Conservation (phyloP, 1,140 invertebrate species). For the Galleria mellonella region DNA sequence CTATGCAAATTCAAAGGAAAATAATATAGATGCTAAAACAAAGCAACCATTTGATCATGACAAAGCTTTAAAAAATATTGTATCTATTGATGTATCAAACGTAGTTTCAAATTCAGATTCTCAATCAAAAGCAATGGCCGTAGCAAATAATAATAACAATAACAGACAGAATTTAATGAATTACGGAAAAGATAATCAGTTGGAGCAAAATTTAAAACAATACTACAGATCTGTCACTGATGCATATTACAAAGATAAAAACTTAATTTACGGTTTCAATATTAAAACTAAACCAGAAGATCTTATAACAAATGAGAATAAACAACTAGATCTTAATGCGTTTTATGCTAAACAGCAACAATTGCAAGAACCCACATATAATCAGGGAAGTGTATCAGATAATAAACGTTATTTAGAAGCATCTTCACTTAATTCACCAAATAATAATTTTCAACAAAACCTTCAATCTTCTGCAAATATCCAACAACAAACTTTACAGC, state of each 20-base stretch:
- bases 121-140: constrained; percentile 18
- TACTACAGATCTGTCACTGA: constrained; percentile 38
- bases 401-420: constrained; percentile 25
- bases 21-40: constrained; percentile 28
- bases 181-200: constrained; percentile 33
- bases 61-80: constrained; percentile 68
- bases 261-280: constrained; percentile 43
- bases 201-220: constrained; percentile 43
- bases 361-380: constrained; percentile 25
- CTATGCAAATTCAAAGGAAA: constrained; percentile 37
- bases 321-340: constrained; percentile 30
- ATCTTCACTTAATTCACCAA: constrained; percentile 21
- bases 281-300: constrained; percentile 49
- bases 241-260: constrained; percentile 60
- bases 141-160: constrained; percentile 25
- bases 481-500: constrained; percentile 29
- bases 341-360: constrained; percentile 29
- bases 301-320: constrained; percentile 23
- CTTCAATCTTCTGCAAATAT: constrained; percentile 29
- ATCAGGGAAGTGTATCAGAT: constrained; percentile 12
- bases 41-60: constrained; percentile 65
- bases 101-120: constrained; percentile 48
- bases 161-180: constrained; percentile 29
- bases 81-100: constrained; percentile 65
- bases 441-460: constrained; percentile 34